Base-by-base conservation (phyloP, 64 coral and sea anemone genomes). In the Porites lutea region DNA sequence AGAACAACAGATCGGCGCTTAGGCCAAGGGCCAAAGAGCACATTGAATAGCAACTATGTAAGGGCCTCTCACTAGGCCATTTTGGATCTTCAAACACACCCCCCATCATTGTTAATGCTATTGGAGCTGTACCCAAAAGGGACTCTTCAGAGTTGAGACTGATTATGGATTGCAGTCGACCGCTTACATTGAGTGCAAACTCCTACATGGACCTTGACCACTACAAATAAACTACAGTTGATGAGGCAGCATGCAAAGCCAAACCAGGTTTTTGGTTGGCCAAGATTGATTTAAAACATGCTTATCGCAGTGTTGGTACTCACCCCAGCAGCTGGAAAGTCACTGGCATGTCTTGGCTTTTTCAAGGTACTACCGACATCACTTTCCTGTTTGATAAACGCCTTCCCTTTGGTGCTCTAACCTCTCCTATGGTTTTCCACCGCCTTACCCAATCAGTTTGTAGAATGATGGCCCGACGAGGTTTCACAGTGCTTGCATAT, bases 381-480 rank as follows among this genome's bases (percentile, higher is more conserved):
- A 93, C 82, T 11, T 88, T 71, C 79, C 70, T 93, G 50, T 80
- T 72, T 74, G 91, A 93, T 85, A 93, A 84, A 67, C 73, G 76
- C 8, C 75, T 93, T 7, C 77, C 92, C 7, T 93, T 93, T 88
- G 92, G 92, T 14, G 92, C 92, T 57, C 66, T 67, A 82, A 71
- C 71, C 18, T 61, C 48, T 45, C 92, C 92, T 15, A 69, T 62
- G 43, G 74, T 93, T 73, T 88, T 93, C 53, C 83, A 93, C 62
- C 61, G 92, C 75, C 21, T 93, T 10, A 93, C 92, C 21, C 92
- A 93, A 49, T 88, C 92, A 19, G 86, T 88, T 61, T 79, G 89
- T 52, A 62, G 89, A 13, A 91, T 82, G 89, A 91, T 91, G 77
- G 59, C 63, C 51, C 20, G 79, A 22, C 79, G 79, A 7, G 89